Conservation (phyloP, 2,797 vertebrate species). For the Cirrhinus molitorella region DNA sequence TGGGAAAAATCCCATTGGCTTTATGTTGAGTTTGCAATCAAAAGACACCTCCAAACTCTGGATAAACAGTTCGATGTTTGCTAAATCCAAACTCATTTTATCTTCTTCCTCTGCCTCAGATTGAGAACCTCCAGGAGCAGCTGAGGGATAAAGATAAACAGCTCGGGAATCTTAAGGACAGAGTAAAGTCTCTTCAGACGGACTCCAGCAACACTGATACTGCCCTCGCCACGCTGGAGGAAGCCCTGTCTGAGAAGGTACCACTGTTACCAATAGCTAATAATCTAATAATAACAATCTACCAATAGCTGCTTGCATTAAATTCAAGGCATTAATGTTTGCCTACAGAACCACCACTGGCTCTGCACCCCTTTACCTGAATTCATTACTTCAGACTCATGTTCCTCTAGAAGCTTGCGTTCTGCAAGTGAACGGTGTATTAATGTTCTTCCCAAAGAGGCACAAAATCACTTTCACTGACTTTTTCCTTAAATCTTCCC, state of each 20-base stretch:
- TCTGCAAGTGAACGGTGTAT: too few species aligned
- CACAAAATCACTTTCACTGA: too few species aligned
- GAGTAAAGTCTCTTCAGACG: slow-evolving; percentile 95
- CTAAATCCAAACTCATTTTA: neutral
- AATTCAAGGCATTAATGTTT: too few species aligned
- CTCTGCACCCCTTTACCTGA: too few species aligned
- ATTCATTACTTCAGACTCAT: too few species aligned
- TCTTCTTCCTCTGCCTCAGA: slow-evolving; percentile 65
- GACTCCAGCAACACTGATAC: slow-evolving; percentile 99
- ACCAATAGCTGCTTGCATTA: too few species aligned
- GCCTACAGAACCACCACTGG: too few species aligned
- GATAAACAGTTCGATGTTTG: neutral
- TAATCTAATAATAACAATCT: too few species aligned
- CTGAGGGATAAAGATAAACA: slow-evolving; percentile 98
- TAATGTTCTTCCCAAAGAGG: too few species aligned
- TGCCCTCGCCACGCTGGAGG: slow-evolving; percentile 93
- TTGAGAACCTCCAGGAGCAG: slow-evolving; percentile 95
- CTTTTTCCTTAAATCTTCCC: too few species aligned
- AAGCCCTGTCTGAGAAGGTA: slow-evolving; percentile 97
- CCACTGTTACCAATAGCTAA: too few species aligned
- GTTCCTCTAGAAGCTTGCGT: too few species aligned
- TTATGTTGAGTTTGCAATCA: neutral
- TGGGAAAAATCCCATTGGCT: neutral
- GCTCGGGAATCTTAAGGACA: slow-evolving; percentile 93
- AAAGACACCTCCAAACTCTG: neutral